Evolutionary conservation across 2,113 vertebrate genomes (phyloP), one percentile per base, ranked within the genome.

Genomic region (Oreotrochilus melanogaster): DNA sequence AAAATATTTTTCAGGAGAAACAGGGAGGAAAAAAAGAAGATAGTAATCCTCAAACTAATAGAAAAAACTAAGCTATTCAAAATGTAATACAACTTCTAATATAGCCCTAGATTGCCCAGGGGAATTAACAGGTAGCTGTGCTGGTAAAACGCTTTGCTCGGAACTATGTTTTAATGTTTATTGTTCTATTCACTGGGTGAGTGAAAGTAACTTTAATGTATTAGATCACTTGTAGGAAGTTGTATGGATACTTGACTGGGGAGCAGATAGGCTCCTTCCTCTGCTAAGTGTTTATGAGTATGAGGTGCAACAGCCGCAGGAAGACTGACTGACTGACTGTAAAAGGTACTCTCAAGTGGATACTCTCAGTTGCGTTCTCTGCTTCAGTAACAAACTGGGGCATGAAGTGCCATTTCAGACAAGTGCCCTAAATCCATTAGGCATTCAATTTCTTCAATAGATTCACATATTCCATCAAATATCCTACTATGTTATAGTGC

Each of bases 381-480:
- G 56, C 25, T 70, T 79, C 50, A 30, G 11, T 42, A 75, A 65
- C 2, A 6, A 57, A 42, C 24, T 42, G 9, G 45, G 11, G 3
- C 24, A 28, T n/a, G 18, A 67, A 45, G 18, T 42, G 25, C 22
- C 9, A 39, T 61, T 82, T 79, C 37, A 64, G 25, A 64, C 5
- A 17, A 48, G 12, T 69, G 43, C 10, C 66, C 51, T 76, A 58
- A 66, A 81, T 56, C 30, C 8, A 35, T 12, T 37, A 53, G 37
- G 64, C 17, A 42, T n/a, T 62, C 51, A 24, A 54, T 31, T 83
- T 73, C 14, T 54, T 57, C 35, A 22, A 30, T 7, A 69, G 13
- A n/a, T 69, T 79, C 56, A 35, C 15, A 14, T 16, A 47, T 28
- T 53, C 30, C 10, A 25, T 53, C 0, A 0, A 74, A 58, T 23